Evolutionary conservation across 1,140 invertebrate species (phyloP), one percentile per base, ranked within the genome.

Genomic region (Trichonephila clavipes): DNA sequence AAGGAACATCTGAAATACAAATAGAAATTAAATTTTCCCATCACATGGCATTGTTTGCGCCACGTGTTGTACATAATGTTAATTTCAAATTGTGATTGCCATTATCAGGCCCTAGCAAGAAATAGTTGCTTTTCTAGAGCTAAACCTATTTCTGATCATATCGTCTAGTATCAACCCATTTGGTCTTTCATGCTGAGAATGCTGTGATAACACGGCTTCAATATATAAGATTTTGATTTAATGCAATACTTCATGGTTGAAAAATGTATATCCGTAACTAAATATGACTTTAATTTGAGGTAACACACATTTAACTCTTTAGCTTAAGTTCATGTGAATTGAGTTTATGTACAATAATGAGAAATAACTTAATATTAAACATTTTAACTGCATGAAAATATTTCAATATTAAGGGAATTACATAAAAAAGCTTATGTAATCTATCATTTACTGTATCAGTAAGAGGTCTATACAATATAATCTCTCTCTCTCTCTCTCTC

Each of bases 121-220:
- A 87, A 88, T 93, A 93, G 92, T 88, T 82, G 92, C 92, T 93
- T 93, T 88, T 93, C 69, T 93, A 93, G 92, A 93, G 92, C 92
- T 93, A 81, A 93, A 93, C 92, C 83, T 88, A 87, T 85, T 90
- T 94, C 85, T 93, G 69, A 40, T 93, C 92, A 93, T 93, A 93
- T 88, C 86, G 85, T 93, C 93, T 94, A 89, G 93, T 90, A 66
- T 58, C 88, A 89, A 90, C 93, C 93, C 93, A 90, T 94, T 88
- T 90, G 72, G 93, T 94, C 93, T 94, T 94, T 94, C 93, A 94
- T 94, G 93, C 93, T 94, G 62, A 89, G 81, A 90, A 89, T 94
- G 93, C 93, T 94, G 93, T 94, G 93, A 94, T 94, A 94, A 94
- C 93, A 94, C 92, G 92, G 92, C 92, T 93, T 93, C 92, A 82